Evolutionary conservation across 2,888 invertebrate species (phyloP).

Genomic region (Drosophila austrosaltans): DNA sequence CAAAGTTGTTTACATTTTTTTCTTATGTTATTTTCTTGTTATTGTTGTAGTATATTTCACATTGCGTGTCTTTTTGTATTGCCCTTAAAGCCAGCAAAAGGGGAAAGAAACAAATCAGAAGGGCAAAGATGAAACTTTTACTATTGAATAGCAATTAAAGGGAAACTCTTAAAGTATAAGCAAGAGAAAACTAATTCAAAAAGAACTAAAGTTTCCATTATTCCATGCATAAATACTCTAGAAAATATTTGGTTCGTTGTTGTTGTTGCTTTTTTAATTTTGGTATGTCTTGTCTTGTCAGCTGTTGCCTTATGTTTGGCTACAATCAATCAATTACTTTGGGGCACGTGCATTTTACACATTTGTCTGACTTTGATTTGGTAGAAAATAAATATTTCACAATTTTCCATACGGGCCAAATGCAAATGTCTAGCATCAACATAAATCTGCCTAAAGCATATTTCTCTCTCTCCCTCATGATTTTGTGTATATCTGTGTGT

Average conservation of each 20-base stretch:
- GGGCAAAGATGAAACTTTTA: background rate
- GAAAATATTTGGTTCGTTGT: background rate
- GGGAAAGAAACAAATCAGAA: background rate
- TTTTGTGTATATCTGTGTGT: background rate
- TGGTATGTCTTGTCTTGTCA: constrained; percentile 41
- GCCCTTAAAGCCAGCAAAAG: background rate
- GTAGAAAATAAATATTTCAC: constrained; percentile 27
- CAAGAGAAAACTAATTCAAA: background rate
- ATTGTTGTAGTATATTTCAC: constrained; percentile 31
- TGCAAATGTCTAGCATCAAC: constrained; percentile 40
- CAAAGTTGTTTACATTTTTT: constrained; percentile 68
- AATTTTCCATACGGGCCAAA: constrained; percentile 24
- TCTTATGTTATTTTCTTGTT: constrained; percentile 61
- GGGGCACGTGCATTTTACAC: constrained; percentile 56
- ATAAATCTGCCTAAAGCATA: constrained; percentile 40
- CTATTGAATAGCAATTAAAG: constrained; percentile 5
- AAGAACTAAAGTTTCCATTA: background rate
- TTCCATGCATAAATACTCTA: background rate
- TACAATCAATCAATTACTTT: constrained; percentile 63
- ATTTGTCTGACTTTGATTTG: constrained; percentile 36
- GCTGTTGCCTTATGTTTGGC: constrained; percentile 54
- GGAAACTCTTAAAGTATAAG: background rate
- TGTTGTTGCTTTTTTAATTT: constrained; percentile 17
- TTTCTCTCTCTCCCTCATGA: background rate
- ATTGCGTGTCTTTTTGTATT: constrained; percentile 6